Base-by-base conservation (phyloP, 1,140 invertebrate genomes). In the Araneus ventricosus region DNA sequence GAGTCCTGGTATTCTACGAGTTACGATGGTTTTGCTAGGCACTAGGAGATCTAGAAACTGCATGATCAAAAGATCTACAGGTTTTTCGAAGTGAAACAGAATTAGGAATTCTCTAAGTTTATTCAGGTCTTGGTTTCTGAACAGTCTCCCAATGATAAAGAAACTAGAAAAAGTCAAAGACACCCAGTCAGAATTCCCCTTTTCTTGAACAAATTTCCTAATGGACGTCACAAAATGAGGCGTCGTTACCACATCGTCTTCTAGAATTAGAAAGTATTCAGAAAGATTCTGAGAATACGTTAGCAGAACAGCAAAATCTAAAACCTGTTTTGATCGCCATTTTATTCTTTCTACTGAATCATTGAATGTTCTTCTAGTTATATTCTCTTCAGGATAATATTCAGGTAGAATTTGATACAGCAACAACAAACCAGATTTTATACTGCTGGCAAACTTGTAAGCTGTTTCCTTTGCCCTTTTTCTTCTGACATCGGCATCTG, bases 251-350 rank as follows among this genome's bases (percentile, higher is more conserved):
- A 99, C 98, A 95, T 99, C 99, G 95, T 99, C 99, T 96, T 99
- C 99, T 8, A 99, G 96, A 96, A 99, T 98, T 41, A 96, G 94
- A 94, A 96, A 96, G 94, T 96, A 96, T 30, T 95, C 94, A n/a
- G 96, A 95, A 90, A 96, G 95, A 57, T 95, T 96, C 94, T 98
- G 97, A 4, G 97, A 97, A 95, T 99, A 99, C 89, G 98, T 97
- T 98, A 99, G 99, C 0, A 99, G 96, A 95, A 98, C 99, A 8
- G 98, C 97, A 95, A 98, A 99, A 95, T 99, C 99, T 63, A 99
- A 96, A 95, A 99, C 99, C 95, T 99, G 99, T 95, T 99, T 99
- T 2, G 98, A 98, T 67, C 98, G 96, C 99, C 99, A 99, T 94
- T 97, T 94, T 95, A 99, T 98, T 45, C 98, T 96, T 94, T 99